Evolutionary conservation across 2,888 invertebrate species (phyloP), one percentile per base, ranked within the genome.

Genomic region (Mesorhabditis spiculigera): DNA sequence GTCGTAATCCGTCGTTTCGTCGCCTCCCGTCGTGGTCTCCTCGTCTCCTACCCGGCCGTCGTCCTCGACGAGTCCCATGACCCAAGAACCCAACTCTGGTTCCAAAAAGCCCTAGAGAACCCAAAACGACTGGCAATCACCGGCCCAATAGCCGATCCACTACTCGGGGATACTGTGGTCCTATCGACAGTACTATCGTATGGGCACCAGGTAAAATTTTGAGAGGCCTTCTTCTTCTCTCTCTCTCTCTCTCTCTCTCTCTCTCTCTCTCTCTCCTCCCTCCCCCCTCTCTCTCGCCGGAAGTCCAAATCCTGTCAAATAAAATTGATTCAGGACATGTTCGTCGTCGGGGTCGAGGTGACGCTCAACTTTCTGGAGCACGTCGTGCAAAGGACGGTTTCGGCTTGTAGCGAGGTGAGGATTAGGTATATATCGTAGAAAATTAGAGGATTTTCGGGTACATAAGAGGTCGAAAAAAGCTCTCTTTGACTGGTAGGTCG

Each of bases 21-120:
- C 10, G 58, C 58, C 58, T 13, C 58, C 58, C 58, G 58, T 10
- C 58, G 58, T n/a, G 58, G 58, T n/a, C 58, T 50, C 58, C n/a
- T 50, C 58, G 58, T 50, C 58, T 13, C 58, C 58, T n/a, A 50
- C 8, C 58, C 58, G n/a, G 58, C 58, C n/a, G 58, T n/a, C n/a
- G 58, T 50, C 10, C 58, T 50, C n/a, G 58, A 50, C 10, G 10
- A 10, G 58, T 13, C 8, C 8, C n/a, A 13, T 3, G 58, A 3
- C n/a, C 58, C 58, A 50, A 50, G 58, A 50, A 50, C 58, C 8
- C 58, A 50, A n/a, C 10, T 1, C 8, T 50, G 58, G 58, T 50
- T 28, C 28, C 28, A 28, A 28, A 28, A 28, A 28, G 28, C 28
- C 28, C 28, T 28, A 28, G 28, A 28, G 28, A 28, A 28, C 28